Base-by-base conservation (phyloP, 2,888 invertebrate genomes). In the Cataglyphis altisquamis region DNA sequence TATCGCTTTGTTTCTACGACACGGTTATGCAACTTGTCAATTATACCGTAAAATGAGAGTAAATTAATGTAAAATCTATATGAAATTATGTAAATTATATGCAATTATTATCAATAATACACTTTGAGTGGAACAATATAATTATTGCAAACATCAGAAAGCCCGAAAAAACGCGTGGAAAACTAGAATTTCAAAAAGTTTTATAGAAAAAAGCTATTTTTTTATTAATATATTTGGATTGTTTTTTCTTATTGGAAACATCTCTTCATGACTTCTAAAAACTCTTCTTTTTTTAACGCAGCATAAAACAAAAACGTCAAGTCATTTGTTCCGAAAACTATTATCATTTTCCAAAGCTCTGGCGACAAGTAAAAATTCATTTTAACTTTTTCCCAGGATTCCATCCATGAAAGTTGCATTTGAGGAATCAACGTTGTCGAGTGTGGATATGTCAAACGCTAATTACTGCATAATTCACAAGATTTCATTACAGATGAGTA, bases 351-450 rank as follows among this genome's bases (percentile, higher is more conserved):
- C 57, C n/a, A n/a, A 21, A 29, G n/a, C 55, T 15, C 18, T 0
- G 4, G 21, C 32, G 1, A 8, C 57, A 45, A 45, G 25, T 78
- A 18, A 78, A 18, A 78, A 78, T 68, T 78, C 18, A 60, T 78
- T 78, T 78, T 36, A 75, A 85, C 64, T 75, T 36, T 87, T 85
- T 85, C 85, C 29, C 63, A 83, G 75, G 32, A 52, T 66, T 75
- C 41, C 64, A 39, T 75, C 48, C 55, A 36, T 68, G 87, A 87
- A 88, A 90, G 88, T 87, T 18, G 48, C 84, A 57, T 60, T 32
- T 55, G 85, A 83, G 70, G 88, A 81, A 63, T 60, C 74, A 36
- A n/a, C 52, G n/a, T 15, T 18, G 41, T 12, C 32, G 10, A 78
- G 21, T 29, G 10, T 77, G 41, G 67, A 45, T 70, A 60, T 62